These are phyloP conservation scores for Epicampocera succincta DNA, from an alignment of 2,888 invertebrate genomes.

Conservation along the genomic window DNA sequence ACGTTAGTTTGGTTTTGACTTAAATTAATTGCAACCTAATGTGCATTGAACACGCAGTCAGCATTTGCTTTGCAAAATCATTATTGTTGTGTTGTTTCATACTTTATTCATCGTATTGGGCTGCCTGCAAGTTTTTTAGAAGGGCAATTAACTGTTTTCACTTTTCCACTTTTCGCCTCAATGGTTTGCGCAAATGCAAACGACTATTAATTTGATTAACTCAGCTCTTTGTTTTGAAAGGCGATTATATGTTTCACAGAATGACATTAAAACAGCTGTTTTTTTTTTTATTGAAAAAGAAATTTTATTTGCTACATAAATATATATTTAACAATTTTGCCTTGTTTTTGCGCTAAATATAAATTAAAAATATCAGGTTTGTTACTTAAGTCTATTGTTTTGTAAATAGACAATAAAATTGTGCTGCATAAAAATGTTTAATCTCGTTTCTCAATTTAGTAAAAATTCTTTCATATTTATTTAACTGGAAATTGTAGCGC, in stretches of 20 bases:
- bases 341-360: too few species aligned
- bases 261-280: too few species aligned
- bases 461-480: too few species aligned
- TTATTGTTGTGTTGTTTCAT: constrained; percentile 26
- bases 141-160: constrained; percentile 69
- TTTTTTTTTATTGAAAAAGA: background rate
- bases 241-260: too few species aligned
- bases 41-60: constrained; percentile 70
- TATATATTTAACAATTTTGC: too few species aligned
- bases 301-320: background rate
- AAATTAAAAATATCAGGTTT: too few species aligned
- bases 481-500: too few species aligned
- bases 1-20: constrained; percentile 62
- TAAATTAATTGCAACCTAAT: constrained; percentile 70
- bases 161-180: constrained; percentile 66
- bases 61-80: constrained; percentile 50
- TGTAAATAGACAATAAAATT: too few species aligned
- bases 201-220: background rate
- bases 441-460: too few species aligned
- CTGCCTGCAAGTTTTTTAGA: constrained; percentile 41
- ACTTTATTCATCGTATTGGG: background rate
- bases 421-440: too few species aligned
- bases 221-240: too few species aligned
- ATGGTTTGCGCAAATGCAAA: constrained; percentile 23
- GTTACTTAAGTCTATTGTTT: too few species aligned